Percentiles rank a stretch among this genome's conserved stretches.
Conservation (phyloP, 2,113 vertebrate genomes). For the Myiagra hebetior region DNA sequence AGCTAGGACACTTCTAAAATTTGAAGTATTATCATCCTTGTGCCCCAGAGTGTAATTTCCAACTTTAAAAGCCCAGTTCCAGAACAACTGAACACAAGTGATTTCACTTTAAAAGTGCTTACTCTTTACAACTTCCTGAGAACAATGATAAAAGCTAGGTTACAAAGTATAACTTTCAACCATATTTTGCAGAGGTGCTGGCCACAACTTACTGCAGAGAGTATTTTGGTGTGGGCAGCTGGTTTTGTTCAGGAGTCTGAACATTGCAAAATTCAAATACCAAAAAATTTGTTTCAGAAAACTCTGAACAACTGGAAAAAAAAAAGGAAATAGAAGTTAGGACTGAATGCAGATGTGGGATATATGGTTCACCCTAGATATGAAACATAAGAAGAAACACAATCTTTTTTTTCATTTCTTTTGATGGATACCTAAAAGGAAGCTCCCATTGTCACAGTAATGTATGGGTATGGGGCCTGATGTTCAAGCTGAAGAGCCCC, state of each 20-base stretch:
- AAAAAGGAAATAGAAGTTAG: not conserved
- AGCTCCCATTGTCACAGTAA: not conserved
- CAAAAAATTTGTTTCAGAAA: not conserved
- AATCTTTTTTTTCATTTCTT: not conserved
- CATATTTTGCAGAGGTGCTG: not conserved
- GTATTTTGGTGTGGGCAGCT: not conserved
- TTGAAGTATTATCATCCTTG: not conserved
- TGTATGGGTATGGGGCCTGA: not conserved
- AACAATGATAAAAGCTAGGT: conserved; percentile 12
- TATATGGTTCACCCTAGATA: not conserved
- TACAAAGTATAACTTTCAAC: conserved; percentile 11
- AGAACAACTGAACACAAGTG: not conserved
- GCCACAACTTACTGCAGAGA: not conserved
- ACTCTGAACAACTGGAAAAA: not conserved
- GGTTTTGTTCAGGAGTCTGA: not conserved
- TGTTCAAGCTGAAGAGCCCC: not conserved
- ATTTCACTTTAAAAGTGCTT: conserved; percentile 23
- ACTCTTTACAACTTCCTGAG: conserved; percentile 41
- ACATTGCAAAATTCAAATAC: not conserved
- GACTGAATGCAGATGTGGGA: not conserved
- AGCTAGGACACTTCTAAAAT: not conserved
- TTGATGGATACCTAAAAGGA: not conserved
- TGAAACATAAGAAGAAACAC: not conserved
- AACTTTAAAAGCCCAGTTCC: not conserved
- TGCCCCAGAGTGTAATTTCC: not conserved